Base-by-base conservation (phyloP, 2,113 vertebrate genomes). In the Willisornis vidua region DNA sequence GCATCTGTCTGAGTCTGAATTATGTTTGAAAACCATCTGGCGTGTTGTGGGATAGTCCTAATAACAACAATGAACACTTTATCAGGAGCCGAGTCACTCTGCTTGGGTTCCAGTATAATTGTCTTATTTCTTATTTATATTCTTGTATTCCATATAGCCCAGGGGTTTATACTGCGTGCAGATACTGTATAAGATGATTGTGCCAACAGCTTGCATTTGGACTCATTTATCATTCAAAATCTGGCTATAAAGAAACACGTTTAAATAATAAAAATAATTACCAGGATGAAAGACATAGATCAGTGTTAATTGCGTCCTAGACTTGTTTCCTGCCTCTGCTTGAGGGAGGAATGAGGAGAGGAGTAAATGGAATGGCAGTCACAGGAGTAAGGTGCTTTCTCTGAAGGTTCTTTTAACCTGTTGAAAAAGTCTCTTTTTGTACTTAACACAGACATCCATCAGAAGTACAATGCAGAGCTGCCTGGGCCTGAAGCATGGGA, bases 1-100 rank as follows among this genome's bases (percentile, higher is more conserved):
- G 95, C 80, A 87, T 95, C 86, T 93, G 88, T 94, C 82, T 62
- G 74, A 87, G 78, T 52, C 81, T 94, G 79, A 92, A n/a, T 95
- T 89, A 68, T n/a, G 57, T 81, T 94, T 81, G 52, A 89, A 94
- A 95, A 68, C 87, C 61, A 65, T 76, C 94, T 94, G 93, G 84
- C 45, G 16, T 46, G 37, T 92, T 92, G 74, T 95, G 93, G 74
- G 66, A 79, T 94, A 65, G 84, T 91, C 66, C 57, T 91, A 65
- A 79, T 86, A 87, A 65, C 62, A 85, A 96, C 94, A 94, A 68
- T 57, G 84, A 95, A 29, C 58, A 37, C 89, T 95, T 93, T 79
- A 78, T 91, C 73, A 49, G 39, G 70, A 78, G 49, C 14, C 94
- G 91, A 96, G 80, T 94, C 86, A 68, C 28, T 57, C 35, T 52